Evolutionary conservation across 1,140 invertebrate species (phyloP), one percentile per base, ranked within the genome.

Genomic region (Diorhabda sublineata): DNA sequence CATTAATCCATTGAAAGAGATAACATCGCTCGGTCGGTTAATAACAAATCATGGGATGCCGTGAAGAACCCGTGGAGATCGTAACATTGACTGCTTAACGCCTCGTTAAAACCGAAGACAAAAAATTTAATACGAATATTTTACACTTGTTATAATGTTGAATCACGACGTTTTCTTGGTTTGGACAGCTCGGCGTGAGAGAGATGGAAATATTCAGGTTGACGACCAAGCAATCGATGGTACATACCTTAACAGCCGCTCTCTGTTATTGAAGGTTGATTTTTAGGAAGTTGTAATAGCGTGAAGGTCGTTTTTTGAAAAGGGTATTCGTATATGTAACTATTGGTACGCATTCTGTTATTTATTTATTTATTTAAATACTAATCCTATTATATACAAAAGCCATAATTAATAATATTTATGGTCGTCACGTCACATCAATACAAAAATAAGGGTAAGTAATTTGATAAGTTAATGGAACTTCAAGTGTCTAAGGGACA

Each of bases 81-180:
- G 56, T 65, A 62, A 62, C 44, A 62, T 62, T n/a, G 52, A 57
- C 60, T 67, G 60, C 65, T 70, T 70, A 67, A 70, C 69, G 69
- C 69, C 69, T 67, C 66, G 69, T 70, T 70, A 61, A 69, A 61
- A 67, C 57, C 56, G 65, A 67, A 45, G 63, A 56, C 41, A 65
- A 67, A 67, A 61, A 67, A 67, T 47, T 61, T 57, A 70, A 66
- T 70, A 59, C 63, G 65, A 70, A 67, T 67, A 70, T 67, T 70
- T 70, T 70, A 67, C 69, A 70, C 69, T 70, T 64, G 69, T 67
- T 69, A 69, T 69, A 61, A 61, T 65, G 64, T 65, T 26, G 64
- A 65, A 58, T 65, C 64, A 65, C 56, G 64, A 52, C 6, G 44
- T 57, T 60, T 62, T 45, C 64, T n/a, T 58, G 26, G 42, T 57